phyloP scores from a whole-genome alignment of 2,113 vertebrate species.

The Irena cyanogastra region DNA sequence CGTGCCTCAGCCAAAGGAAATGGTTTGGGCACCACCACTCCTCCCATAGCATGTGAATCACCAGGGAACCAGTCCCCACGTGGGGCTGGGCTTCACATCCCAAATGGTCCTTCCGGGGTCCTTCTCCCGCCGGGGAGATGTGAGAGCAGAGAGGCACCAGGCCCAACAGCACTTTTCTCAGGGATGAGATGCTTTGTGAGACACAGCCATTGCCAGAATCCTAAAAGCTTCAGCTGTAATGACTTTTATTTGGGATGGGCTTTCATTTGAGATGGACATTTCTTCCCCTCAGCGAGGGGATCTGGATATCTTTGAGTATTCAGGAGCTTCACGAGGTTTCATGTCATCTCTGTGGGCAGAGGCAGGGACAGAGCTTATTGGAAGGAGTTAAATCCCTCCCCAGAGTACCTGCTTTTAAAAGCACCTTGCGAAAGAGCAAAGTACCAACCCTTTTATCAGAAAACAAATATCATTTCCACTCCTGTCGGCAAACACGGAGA shows the following conservation, averaged over 20 bases:
- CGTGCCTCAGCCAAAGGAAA: not conserved
- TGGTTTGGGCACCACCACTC: not conserved
- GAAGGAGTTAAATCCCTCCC: slow-evolving; percentile 24
- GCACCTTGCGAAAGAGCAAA: slow-evolving; percentile 22
- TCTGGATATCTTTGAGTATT: not conserved
- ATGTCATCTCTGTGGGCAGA: not conserved
- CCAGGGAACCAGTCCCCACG: fast-evolving
- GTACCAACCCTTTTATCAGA: slow-evolving; percentile 39
- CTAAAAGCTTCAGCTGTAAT: not conserved
- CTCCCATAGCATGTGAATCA: not conserved
- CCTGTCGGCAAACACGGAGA: not conserved
- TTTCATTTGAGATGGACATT: not conserved
- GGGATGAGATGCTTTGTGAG: not conserved
- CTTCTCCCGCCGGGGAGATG: fast-evolving
- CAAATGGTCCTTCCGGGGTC: not conserved
- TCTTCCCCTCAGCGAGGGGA: not conserved
- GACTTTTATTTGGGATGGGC: not conserved
- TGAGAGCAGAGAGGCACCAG: not conserved
- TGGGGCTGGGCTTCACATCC: not conserved
- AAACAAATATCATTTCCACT: not conserved
- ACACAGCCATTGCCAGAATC: not conserved
- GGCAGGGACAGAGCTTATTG: not conserved
- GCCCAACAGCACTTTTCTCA: not conserved
- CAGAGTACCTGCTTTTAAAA: not conserved
- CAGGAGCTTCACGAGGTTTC: not conserved